Evolutionary conservation across 2,888 invertebrate species (phyloP).

Genomic region (Pyrrhia umbra): DNA sequence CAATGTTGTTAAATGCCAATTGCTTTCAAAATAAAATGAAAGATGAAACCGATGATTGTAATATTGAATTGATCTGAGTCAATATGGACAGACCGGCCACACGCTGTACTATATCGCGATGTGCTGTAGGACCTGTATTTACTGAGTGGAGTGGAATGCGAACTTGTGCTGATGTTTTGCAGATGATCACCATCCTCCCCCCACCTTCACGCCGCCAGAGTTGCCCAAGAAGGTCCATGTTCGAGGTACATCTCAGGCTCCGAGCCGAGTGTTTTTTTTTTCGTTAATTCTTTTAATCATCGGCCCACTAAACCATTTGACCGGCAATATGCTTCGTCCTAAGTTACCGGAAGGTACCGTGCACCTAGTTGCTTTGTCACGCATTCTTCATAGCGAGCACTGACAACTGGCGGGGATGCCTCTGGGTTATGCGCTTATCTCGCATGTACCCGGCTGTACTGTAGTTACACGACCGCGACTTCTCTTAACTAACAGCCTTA

Average conservation of each 20-base stretch:
- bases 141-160: constrained; percentile 90
- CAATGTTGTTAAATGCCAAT: constrained; percentile 46
- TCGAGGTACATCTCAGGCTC: constrained; percentile 94
- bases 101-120: constrained; percentile 80
- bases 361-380: constrained; percentile 89
- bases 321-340: constrained; percentile 86
- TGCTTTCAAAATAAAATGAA: constrained; percentile 49
- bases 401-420: constrained; percentile 69
- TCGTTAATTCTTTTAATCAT: constrained; percentile 81
- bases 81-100: constrained; percentile 70
- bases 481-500: constrained; percentile 54
- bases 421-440: constrained; percentile 76
- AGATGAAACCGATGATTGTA: constrained; percentile 64
- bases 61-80: constrained; percentile 58
- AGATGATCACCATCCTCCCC: constrained; percentile 99
- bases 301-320: constrained; percentile 84
- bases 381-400: constrained; percentile 88
- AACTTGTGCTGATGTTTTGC: constrained; percentile 94
- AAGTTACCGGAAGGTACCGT: constrained; percentile 80
- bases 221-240: constrained; percentile 99
- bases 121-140: constrained; percentile 83
- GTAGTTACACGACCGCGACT: constrained; percentile 74
- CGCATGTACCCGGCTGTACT: constrained; percentile 83
- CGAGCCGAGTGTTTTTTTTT: constrained; percentile 85
- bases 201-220: constrained; percentile 99